A percentile compares a stretch with the other conserved stretches of the same genome.
These are phyloP conservation scores for Chorisops tibialis DNA, from an alignment of 2,888 invertebrate genomes.

Conservation along the genomic window DNA sequence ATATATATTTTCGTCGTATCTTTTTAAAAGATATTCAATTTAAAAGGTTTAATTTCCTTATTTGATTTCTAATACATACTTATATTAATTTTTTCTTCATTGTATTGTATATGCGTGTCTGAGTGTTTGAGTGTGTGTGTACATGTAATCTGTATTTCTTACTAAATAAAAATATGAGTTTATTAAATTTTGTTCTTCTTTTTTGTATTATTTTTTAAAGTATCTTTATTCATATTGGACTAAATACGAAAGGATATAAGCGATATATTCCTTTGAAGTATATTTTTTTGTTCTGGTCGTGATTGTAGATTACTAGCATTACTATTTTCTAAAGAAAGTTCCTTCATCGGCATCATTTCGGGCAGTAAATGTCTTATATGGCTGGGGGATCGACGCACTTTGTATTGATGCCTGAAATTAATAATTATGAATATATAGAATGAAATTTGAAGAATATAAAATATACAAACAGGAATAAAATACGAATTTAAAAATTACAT, in stretches of 20 bases:
- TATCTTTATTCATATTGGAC: conserved; percentile 23
- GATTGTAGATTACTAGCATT: conserved; percentile 38
- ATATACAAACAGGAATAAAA: no score
- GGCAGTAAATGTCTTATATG: conserved; percentile 50
- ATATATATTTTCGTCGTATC: conserved; percentile 6
- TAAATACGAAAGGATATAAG: conserved; percentile 51
- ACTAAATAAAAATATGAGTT: conserved; percentile 2
- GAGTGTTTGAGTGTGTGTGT: neutral
- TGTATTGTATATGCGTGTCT: neutral
- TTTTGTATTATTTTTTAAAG: no score
- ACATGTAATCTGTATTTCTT: neutral
- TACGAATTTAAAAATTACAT: no score
- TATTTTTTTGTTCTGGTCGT: conserved; percentile 40
- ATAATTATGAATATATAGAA: conserved; percentile 1
- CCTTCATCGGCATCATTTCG: conserved; percentile 52
- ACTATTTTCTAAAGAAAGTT: conserved; percentile 47
- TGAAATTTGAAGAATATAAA: neutral
- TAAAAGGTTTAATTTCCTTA: conserved; percentile 8
- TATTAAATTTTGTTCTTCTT: conserved; percentile 14
- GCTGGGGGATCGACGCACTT: conserved; percentile 49
- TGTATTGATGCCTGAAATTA: conserved; percentile 47
- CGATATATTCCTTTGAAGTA: conserved; percentile 50
- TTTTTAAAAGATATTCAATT: conserved; percentile 25
- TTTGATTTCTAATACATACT: neutral
- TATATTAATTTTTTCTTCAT: neutral